A percentile compares a stretch with the other conserved stretches of the same genome.
Conservation (phyloP, 1,140 invertebrate genomes). For the Bombyx mandarina region DNA sequence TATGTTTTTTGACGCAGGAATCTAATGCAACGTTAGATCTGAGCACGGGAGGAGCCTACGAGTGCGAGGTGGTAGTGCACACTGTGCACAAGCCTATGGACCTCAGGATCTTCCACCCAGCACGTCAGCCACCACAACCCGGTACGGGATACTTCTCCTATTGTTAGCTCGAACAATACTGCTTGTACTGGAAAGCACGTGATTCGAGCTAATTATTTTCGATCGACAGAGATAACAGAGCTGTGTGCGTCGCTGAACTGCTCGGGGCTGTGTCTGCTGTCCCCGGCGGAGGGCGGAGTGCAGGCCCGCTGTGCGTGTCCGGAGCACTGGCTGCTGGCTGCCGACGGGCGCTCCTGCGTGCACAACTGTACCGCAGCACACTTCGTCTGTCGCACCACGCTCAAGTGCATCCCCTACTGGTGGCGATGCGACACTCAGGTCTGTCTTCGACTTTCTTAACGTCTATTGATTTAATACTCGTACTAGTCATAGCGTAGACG, state of each 20-base stretch:
- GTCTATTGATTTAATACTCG: too few relatives aligned
- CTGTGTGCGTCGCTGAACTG: constrained; percentile 74
- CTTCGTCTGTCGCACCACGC: constrained; percentile 81
- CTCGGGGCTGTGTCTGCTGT: constrained; percentile 83
- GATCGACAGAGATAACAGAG: constrained; percentile 32
- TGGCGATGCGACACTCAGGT: constrained; percentile 86
- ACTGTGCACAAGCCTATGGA: constrained; percentile 91
- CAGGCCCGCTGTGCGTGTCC: constrained; percentile 84
- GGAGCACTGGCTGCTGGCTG: constrained; percentile 81
- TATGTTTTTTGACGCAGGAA: constrained; percentile 16
- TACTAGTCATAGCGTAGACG: too few relatives aligned
- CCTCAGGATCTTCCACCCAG: constrained; percentile 85
- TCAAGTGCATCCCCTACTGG: constrained; percentile 85
- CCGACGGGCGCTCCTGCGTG: constrained; percentile 78
- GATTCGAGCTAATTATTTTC: neutral
- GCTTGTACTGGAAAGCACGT: too few relatives aligned
- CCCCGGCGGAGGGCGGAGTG: constrained; percentile 58
- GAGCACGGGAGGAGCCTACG: constrained; percentile 37
- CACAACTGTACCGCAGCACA: constrained; percentile 87
- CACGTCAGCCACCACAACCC: constrained; percentile 72
- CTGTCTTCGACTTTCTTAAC: constrained; percentile 20
- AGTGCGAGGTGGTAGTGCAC: constrained; percentile 77
- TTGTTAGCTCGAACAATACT: neutral
- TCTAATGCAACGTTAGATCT: constrained; percentile 23
- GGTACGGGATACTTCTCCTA: constrained; percentile 15